Evolutionary conservation across 2,888 invertebrate genomes (phyloP).

Genomic region (Ptilodon capucinus): DNA sequence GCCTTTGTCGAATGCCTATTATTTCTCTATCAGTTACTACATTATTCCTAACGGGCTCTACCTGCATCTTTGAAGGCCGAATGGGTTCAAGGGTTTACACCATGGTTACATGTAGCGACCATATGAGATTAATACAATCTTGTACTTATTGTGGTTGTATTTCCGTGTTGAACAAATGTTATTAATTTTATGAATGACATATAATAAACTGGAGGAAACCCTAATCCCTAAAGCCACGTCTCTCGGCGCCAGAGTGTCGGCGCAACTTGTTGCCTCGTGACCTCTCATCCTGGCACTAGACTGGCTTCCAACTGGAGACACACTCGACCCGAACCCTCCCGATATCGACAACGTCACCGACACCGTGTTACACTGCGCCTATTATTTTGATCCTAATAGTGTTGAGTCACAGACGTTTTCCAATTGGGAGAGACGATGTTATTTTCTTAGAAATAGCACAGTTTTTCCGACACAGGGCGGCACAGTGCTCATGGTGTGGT

Average conservation of each 20-base stretch:
- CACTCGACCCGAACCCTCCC: slow-evolving; percentile 7
- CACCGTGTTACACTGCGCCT: not conserved
- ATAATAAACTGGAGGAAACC: not conserved
- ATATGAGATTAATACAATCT: no score
- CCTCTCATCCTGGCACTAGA: slow-evolving; percentile 19
- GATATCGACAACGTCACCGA: not conserved
- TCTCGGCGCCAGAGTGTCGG: slow-evolving; percentile 64
- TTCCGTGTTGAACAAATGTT: no score
- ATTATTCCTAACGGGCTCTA: no score
- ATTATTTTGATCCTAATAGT: not conserved
- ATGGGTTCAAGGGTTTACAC: no score
- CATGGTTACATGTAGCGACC: no score
- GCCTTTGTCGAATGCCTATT: no score
- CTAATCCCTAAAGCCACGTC: not conserved
- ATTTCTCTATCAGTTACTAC: no score
- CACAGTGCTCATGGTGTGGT: not conserved
- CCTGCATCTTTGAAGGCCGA: no score
- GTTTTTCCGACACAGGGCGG: not conserved
- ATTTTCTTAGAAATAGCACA: not conserved
- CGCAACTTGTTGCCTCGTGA: slow-evolving; percentile 59
- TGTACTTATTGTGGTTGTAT: no score
- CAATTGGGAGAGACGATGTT: not conserved
- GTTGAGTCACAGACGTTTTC: not conserved
- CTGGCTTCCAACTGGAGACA: slow-evolving; percentile 16
- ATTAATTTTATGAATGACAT: no score